phyloP scores from a whole-genome alignment of 2,797 vertebrate species.

The Acipenser transmontanus region DNA sequence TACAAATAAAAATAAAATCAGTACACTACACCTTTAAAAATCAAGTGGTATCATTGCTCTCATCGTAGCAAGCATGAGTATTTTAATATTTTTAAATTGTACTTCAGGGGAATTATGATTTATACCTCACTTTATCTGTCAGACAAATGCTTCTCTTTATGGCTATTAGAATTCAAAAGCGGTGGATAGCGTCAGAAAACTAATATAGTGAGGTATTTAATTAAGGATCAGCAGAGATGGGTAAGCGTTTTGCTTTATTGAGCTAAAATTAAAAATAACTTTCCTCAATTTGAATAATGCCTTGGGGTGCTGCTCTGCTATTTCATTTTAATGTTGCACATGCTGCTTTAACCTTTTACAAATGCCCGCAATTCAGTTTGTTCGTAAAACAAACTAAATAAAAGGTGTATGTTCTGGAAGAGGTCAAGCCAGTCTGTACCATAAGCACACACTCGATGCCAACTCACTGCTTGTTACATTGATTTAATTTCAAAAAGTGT shows the following conservation, averaged over 20 bases:
- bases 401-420: not conserved
- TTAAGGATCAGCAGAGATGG: slow-evolving; percentile 57
- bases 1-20: too few relatives aligned
- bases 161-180: slow-evolving; percentile 50
- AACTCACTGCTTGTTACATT: too few relatives aligned
- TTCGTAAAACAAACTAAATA: slow-evolving; percentile 16
- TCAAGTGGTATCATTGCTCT: slow-evolving; percentile 32
- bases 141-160: slow-evolving; percentile 55
- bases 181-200: slow-evolving; percentile 34
- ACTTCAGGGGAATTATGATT: slow-evolving; percentile 37
- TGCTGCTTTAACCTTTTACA: slow-evolving; percentile 54
- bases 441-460: too few relatives aligned
- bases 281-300: slow-evolving; percentile 55
- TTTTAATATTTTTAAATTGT: slow-evolving; percentile 45
- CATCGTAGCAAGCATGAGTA: slow-evolving; percentile 33
- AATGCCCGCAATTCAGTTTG: slow-evolving; percentile 33
- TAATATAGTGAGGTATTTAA: slow-evolving; percentile 56
- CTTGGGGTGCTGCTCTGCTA: slow-evolving; percentile 45
- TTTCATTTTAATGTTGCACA: slow-evolving; percentile 57
- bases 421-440: not conserved
- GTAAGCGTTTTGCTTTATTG: slow-evolving; percentile 53
- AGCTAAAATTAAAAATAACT: slow-evolving; percentile 54
- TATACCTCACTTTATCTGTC: slow-evolving; percentile 52
- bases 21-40: slow-evolving; percentile 14
- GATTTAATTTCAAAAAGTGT: too few relatives aligned